These are phyloP conservation scores for Tricholauxania praeusta DNA, from an alignment of 2,888 invertebrate species.

Conservation along the genomic window DNA sequence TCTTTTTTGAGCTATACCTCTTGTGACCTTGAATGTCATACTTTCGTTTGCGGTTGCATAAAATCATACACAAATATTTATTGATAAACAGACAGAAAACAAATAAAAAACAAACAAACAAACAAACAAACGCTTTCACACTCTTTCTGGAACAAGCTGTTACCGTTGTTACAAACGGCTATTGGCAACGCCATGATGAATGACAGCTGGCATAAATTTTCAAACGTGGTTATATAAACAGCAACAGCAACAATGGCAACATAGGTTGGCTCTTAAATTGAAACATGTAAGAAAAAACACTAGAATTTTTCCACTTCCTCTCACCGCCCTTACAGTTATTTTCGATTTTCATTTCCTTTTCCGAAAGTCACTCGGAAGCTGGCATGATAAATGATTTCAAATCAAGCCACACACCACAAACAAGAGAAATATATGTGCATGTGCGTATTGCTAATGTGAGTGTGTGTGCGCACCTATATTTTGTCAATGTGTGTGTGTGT, in stretches of 20 bases:
- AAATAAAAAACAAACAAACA: no score
- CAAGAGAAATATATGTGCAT: not conserved
- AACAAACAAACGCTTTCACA: no score
- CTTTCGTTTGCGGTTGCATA: no score
- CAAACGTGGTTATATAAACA: no score
- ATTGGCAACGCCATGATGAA: not conserved
- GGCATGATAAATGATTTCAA: slow-evolving; percentile 7
- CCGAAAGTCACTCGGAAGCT: slow-evolving; percentile 1
- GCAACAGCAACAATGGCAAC: no score
- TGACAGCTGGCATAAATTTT: not conserved
- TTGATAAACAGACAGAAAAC: no score
- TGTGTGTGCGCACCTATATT: not conserved
- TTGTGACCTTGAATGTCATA: no score
- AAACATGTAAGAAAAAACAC: no score
- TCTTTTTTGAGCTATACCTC: no score
- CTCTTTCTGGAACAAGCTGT: not conserved
- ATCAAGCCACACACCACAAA: slow-evolving; percentile 8
- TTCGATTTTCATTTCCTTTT: slow-evolving; percentile 2
- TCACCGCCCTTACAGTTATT: not conserved
- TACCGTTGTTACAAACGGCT: not conserved
- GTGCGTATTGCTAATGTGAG: not conserved
- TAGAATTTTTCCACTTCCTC: no score
- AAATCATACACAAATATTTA: no score
- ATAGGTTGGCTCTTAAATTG: no score
- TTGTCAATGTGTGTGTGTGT: slow-evolving; percentile 21